Evolutionary conservation across 2,797 vertebrate genomes (phyloP).

Genomic region (Gastrophryne carolinensis): DNA sequence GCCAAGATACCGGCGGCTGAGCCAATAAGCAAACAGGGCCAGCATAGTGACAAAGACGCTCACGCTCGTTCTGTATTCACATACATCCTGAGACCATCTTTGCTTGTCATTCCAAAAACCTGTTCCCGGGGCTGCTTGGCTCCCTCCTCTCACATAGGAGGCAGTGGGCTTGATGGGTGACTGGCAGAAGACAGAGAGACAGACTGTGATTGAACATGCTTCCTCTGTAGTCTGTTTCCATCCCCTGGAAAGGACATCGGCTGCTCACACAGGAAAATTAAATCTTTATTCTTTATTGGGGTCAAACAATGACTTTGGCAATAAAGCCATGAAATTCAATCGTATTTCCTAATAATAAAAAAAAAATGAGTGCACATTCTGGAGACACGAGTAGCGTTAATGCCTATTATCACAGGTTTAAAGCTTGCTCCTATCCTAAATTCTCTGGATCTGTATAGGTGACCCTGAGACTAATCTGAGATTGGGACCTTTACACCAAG

Average conservation of each 20-base stretch:
- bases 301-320: conserved; percentile 12
- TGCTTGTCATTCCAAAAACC: background rate
- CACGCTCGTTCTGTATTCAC: conserved; percentile 9
- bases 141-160: conserved; percentile 8
- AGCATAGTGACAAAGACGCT: background rate
- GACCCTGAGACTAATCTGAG: too few species aligned
- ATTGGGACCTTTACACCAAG: too few species aligned
- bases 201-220: conserved; percentile 24
- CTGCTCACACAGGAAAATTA: conserved; percentile 30
- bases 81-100: background rate
- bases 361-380: background rate
- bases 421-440: too few species aligned
- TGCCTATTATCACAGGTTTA: too few species aligned
- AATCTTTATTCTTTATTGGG: conserved; percentile 27
- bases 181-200: conserved; percentile 18
- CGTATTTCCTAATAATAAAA: background rate
- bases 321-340: background rate
- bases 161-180: background rate
- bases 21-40: background rate
- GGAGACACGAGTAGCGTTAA: background rate
- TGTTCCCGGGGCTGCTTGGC: conserved; percentile 5
- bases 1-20: background rate
- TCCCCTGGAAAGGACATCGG: conserved; percentile 17
- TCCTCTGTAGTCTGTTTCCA: background rate
- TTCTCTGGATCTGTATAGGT: too few species aligned